A percentile compares a stretch with the other conserved stretches of the same genome.
These are phyloP conservation scores for Eleutherodactylus coqui DNA, from an alignment of 2,797 vertebrate species.

Conservation along the genomic window DNA sequence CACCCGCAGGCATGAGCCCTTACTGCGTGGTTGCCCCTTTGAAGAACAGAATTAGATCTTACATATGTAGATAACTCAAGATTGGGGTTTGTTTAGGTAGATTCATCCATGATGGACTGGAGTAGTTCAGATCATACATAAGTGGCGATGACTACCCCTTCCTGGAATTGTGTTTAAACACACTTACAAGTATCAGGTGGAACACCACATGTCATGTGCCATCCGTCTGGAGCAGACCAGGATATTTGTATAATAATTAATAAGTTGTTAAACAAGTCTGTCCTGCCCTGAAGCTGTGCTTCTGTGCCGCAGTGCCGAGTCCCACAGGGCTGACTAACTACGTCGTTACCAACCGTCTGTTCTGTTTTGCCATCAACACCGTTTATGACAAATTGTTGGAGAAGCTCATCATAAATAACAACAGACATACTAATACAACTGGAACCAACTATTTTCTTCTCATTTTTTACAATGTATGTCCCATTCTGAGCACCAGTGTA, in stretches of 20 bases:
- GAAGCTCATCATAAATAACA: not conserved
- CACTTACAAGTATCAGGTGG: slow-evolving; percentile 9
- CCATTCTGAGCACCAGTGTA: too few species aligned
- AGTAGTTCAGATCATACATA: not conserved
- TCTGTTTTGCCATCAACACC: not conserved
- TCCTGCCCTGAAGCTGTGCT: not conserved
- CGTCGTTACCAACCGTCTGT: not conserved
- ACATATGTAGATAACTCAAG: not conserved
- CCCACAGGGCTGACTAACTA: slow-evolving; percentile 11
- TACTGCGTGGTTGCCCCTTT: too few species aligned
- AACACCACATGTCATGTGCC: slow-evolving; percentile 20
- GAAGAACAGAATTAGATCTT: not conserved
- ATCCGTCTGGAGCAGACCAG: not conserved
- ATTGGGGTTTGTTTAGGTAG: not conserved
- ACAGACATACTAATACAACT: not conserved
- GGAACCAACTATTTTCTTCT: not conserved
- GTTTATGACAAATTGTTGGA: not conserved
- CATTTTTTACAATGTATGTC: too few species aligned
- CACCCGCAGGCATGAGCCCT: too few species aligned
- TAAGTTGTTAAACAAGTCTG: slow-evolving; percentile 38
- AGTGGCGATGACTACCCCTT: not conserved
- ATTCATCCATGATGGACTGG: not conserved
- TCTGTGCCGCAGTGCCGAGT: not conserved
- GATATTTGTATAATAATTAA: slow-evolving; percentile 22
- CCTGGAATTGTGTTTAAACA: slow-evolving; percentile 11